Conservation (phyloP, 2,888 invertebrate species). For the Habroteleia sp. region DNA sequence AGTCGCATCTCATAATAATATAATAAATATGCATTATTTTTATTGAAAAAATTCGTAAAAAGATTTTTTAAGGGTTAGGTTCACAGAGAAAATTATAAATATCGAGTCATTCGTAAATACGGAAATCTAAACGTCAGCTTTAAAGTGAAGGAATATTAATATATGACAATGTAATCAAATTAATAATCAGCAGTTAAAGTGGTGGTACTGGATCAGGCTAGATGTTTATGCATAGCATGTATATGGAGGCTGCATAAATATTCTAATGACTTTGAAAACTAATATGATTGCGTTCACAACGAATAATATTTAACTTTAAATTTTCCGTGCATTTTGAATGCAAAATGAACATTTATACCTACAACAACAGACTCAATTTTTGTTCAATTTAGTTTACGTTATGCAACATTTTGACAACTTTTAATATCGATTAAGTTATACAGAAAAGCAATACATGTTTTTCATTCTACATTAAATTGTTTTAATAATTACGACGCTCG, state of each 20-base stretch:
- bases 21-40: no score
- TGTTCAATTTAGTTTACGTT: background rate
- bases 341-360: no score
- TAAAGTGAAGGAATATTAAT: slow-evolving; percentile 14
- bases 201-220: slow-evolving; percentile 11
- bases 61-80: no score
- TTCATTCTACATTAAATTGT: no score
- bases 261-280: slow-evolving; percentile 76
- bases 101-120: no score
- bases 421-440: no score
- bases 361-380: no score
- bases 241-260: slow-evolving; percentile 70
- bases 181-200: slow-evolving; percentile 23
- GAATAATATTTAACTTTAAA: slow-evolving; percentile 68
- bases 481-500: no score
- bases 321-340: background rate
- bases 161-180: slow-evolving; percentile 23
- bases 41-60: no score
- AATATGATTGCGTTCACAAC: slow-evolving; percentile 71
- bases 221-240: slow-evolving; percentile 20
- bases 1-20: slow-evolving; percentile 51
- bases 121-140: background rate
- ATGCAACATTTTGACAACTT: no score
- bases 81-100: no score
- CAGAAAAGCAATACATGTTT: no score